Conservation (phyloP, 1,140 invertebrate genomes). For the Dinoponera quadriceps region DNA sequence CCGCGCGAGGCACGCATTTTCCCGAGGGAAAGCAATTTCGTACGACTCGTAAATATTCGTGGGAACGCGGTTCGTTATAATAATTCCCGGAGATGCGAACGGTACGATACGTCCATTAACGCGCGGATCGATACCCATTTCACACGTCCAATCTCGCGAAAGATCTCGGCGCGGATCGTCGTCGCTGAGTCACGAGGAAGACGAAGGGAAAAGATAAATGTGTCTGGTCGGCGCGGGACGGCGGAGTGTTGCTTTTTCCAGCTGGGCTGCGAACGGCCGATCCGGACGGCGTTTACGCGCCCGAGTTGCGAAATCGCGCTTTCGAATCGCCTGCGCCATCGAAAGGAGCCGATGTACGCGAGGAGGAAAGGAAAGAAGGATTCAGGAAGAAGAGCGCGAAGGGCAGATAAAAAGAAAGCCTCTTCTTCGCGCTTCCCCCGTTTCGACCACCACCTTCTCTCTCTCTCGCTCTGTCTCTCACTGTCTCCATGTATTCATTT, state of each 20-base stretch:
- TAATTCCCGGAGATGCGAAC: slow-evolving; percentile 36
- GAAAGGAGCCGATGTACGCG: slow-evolving; percentile 61
- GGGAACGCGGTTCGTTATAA: slow-evolving; percentile 47
- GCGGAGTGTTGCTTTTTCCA: slow-evolving; percentile 20
- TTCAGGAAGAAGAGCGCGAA: slow-evolving; percentile 62
- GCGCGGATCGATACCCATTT: slow-evolving; percentile 65
- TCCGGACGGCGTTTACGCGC: slow-evolving; percentile 78
- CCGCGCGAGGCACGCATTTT: no score
- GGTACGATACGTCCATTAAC: slow-evolving; percentile 48
- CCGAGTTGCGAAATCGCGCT: slow-evolving; percentile 76
- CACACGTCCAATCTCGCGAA: slow-evolving; percentile 63
- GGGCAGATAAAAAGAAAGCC: slow-evolving; percentile 61
- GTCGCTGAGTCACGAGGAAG: slow-evolving; percentile 64
- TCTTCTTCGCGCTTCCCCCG: slow-evolving; percentile 10
- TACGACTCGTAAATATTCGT: slow-evolving; percentile 8
- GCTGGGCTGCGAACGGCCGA: slow-evolving; percentile 29
- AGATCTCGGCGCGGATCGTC: slow-evolving; percentile 62
- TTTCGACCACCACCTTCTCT: slow-evolving; percentile 23
- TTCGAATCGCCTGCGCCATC: slow-evolving; percentile 79
- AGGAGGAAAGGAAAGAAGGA: background rate
- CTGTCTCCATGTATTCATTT: slow-evolving; percentile 83
- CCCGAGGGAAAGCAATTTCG: background rate
- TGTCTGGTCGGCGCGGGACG: slow-evolving; percentile 18
- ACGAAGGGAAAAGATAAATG: slow-evolving; percentile 64
- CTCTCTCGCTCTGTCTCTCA: slow-evolving; percentile 22